Conservation (phyloP, 2,797 vertebrate species). For the Australoheros facetus region DNA sequence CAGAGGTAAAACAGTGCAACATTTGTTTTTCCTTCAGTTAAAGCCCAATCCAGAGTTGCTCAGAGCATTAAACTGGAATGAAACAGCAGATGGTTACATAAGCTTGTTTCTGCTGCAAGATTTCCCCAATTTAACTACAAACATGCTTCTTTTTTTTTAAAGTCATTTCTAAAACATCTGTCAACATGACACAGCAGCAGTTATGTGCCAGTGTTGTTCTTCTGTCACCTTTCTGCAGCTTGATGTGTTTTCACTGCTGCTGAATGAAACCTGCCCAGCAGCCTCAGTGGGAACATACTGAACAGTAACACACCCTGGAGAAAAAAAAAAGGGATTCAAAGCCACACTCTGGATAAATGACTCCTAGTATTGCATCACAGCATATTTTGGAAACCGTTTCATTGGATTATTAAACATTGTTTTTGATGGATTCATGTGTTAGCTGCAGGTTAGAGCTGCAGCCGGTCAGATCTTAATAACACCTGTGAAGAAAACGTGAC, state of each 20-base stretch:
- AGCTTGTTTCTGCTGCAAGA: background rate
- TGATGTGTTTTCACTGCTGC: background rate
- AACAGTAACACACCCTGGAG: background rate
- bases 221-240: background rate
- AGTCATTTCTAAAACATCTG: background rate
- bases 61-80: background rate
- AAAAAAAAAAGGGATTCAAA: background rate
- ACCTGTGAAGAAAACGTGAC: fast-evolving
- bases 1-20: background rate
- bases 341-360: background rate
- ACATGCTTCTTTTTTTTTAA: background rate
- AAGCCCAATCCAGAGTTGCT: background rate
- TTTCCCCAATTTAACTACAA: background rate
- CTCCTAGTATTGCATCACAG: background rate
- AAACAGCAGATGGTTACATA: background rate
- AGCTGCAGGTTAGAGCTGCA: background rate
- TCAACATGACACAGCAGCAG: background rate
- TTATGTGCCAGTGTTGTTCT: background rate
- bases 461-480: background rate
- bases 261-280: background rate
- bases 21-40: background rate
- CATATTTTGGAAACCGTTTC: background rate
- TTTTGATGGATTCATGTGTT: background rate
- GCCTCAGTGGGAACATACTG: background rate
- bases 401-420: background rate